These are phyloP conservation scores for Ptyas mucosa DNA, from an alignment of 2,113 vertebrate genomes.

Conservation along the genomic window DNA sequence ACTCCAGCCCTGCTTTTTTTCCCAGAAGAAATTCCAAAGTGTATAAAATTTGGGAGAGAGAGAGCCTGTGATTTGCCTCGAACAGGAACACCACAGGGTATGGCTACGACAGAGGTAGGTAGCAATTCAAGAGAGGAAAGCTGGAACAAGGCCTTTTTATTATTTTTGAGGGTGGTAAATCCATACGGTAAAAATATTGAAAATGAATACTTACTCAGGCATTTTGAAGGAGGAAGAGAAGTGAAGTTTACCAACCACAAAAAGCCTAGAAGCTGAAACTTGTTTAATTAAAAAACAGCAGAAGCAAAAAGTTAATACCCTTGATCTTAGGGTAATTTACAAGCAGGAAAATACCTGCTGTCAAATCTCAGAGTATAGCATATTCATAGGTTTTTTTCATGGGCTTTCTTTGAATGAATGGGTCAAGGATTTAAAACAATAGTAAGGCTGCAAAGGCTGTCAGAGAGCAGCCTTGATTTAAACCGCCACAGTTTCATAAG, in stretches of 20 bases:
- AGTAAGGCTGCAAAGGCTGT: neutral
- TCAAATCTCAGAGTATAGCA: neutral
- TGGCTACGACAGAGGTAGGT: neutral
- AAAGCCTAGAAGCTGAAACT: neutral
- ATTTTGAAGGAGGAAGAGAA: neutral
- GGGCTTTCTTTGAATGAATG: neutral
- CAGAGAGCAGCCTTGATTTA: neutral
- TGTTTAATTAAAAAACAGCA: neutral
- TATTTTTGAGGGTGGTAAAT: neutral
- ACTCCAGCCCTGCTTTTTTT: neutral
- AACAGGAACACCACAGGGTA: neutral
- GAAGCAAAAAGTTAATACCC: neutral
- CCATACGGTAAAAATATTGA: neutral
- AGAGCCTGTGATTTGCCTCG: neutral
- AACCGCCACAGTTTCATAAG: neutral
- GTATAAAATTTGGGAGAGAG: neutral
- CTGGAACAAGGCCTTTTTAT: neutral
- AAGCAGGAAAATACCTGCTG: neutral
- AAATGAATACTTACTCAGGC: neutral
- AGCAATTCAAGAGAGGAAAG: neutral
- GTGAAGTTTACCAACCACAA: neutral
- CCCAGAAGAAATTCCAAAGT: neutral
- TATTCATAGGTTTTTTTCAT: neutral
- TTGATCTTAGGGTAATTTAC: neutral
- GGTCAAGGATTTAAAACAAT: neutral